phyloP scores from a whole-genome alignment of 2,888 invertebrate genomes.

The Sinotaia quadrata region DNA sequence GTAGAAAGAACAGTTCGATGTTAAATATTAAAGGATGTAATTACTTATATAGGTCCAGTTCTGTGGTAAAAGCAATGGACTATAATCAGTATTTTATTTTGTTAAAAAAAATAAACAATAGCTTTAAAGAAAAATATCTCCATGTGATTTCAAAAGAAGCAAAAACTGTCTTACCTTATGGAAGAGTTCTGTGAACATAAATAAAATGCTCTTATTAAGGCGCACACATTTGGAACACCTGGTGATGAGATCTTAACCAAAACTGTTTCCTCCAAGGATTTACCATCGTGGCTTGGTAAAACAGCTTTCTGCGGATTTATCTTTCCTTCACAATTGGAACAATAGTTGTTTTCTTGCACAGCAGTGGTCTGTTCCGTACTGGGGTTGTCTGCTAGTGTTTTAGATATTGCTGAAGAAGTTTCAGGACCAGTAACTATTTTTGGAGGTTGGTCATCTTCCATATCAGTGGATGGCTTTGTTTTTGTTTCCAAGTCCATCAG shows the following conservation, averaged over 20 bases:
- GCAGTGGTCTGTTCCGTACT: neutral
- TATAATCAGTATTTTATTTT: too few species aligned
- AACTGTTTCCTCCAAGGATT: neutral
- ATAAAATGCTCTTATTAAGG: slow-evolving; percentile 67
- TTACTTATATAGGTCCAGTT: too few species aligned
- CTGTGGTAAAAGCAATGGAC: too few species aligned
- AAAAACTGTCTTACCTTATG: neutral
- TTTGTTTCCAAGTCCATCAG: slow-evolving; percentile 59
- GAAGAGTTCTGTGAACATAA: slow-evolving; percentile 54
- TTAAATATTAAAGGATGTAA: too few species aligned
- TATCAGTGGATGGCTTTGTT: slow-evolving; percentile 13
- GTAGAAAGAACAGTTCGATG: too few species aligned
- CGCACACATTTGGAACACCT: slow-evolving; percentile 63
- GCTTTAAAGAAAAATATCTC: neutral
- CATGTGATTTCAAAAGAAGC: neutral
- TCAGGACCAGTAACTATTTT: neutral
- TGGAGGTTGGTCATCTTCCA: neutral
- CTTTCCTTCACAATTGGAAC: neutral
- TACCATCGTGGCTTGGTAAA: neutral
- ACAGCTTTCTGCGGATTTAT: too few species aligned
- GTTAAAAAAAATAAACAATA: neutral
- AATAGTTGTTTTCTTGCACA: neutral
- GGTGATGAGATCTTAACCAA: slow-evolving; percentile 30
- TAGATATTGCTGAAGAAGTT: neutral
- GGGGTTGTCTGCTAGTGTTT: too few species aligned